These are phyloP conservation scores for Carapus acus DNA, from an alignment of 2,797 vertebrate genomes.

Conservation along the genomic window DNA sequence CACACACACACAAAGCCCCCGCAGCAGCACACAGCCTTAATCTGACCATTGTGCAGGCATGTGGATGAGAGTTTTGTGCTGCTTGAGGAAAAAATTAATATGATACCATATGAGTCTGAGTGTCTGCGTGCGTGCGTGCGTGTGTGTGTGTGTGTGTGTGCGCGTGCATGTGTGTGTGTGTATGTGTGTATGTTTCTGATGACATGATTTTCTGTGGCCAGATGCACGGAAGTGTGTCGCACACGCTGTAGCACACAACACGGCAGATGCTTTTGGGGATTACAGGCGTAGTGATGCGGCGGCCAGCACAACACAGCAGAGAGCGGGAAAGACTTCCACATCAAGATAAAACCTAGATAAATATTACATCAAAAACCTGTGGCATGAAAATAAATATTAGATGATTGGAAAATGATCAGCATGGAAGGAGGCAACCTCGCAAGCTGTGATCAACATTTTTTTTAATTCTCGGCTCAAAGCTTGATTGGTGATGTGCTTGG, in stretches of 20 bases:
- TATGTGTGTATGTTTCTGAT: background rate
- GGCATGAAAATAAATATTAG: too few relatives aligned
- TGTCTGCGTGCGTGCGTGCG: background rate
- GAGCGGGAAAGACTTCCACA: too few relatives aligned
- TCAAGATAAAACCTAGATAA: too few relatives aligned
- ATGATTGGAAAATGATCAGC: background rate
- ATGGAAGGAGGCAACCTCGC: too few relatives aligned
- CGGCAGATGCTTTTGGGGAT: constrained; percentile 35
- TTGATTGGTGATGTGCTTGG: constrained; percentile 4
- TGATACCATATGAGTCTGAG: constrained; percentile 16
- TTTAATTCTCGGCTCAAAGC: too few relatives aligned
- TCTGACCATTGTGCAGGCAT: constrained; percentile 60
- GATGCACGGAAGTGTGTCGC: constrained; percentile 1
- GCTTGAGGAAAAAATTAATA: constrained; percentile 35
- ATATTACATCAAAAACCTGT: too few relatives aligned
- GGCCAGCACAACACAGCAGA: constrained; percentile 11
- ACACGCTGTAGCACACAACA: background rate
- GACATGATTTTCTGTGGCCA: background rate
- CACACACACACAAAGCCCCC: constrained; percentile 56
- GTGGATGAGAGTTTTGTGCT: constrained; percentile 54
- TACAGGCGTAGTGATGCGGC: constrained; percentile 10
- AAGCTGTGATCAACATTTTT: too few relatives aligned
- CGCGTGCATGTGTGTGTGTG: background rate
- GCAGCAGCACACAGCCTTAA: constrained; percentile 53
- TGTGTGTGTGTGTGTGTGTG: background rate